phyloP scores from a whole-genome alignment of 1,140 invertebrate genomes.

The Leptopilina boulardi region DNA sequence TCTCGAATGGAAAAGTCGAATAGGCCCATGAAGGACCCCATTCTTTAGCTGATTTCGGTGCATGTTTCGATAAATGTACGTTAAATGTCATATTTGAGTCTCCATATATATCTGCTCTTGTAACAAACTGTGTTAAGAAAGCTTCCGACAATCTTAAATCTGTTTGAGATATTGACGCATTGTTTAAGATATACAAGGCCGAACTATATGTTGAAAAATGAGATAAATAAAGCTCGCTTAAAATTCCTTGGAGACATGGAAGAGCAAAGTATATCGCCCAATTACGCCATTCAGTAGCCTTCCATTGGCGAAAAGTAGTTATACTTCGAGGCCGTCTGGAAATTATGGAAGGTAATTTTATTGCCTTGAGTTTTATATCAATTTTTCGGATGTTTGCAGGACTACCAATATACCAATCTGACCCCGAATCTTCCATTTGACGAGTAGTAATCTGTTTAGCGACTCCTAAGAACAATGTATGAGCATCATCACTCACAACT shows the following conservation, averaged over 20 bases:
- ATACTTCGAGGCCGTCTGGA: background rate
- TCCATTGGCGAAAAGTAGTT: background rate
- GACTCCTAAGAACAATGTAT: slow-evolving; percentile 34
- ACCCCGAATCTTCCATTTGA: background rate
- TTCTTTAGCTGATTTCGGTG: background rate
- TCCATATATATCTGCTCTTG: slow-evolving; percentile 6
- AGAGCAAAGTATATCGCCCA: background rate
- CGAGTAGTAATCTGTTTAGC: background rate
- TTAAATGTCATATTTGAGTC: too few relatives aligned
- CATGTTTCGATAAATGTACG: slow-evolving; percentile 7
- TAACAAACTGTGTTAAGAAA: background rate
- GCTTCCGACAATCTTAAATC: background rate
- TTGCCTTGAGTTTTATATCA: background rate
- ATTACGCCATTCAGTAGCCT: background rate
- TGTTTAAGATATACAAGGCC: background rate
- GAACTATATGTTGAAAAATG: background rate
- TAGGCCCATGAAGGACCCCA: slow-evolving; percentile 47
- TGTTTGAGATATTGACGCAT: background rate
- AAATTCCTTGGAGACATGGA: slow-evolving; percentile 17
- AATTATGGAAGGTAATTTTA: background rate
- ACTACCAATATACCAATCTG: background rate
- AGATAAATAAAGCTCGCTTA: background rate
- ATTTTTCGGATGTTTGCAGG: background rate
- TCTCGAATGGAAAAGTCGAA: slow-evolving; percentile 37
- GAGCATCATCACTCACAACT: slow-evolving; percentile 41